Conservation (phyloP, 2,888 invertebrate species). For the Cryptops parisi region DNA sequence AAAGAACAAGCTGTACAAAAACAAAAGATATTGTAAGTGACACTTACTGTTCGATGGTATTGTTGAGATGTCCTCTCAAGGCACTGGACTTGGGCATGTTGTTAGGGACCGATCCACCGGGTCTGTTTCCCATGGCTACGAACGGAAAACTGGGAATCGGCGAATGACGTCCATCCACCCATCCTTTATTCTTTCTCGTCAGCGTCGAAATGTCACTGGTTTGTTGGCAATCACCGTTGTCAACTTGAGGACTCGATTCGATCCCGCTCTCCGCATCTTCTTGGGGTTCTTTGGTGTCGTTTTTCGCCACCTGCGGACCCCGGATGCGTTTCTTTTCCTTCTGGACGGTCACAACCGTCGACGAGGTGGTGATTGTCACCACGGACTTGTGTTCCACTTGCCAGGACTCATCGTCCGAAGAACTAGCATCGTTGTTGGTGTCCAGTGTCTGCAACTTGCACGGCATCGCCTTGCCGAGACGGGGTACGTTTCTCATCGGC, state of each 20-base stretch:
- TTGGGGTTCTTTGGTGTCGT: neutral
- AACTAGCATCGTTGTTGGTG: neutral
- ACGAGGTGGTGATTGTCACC: neutral
- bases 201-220: neutral
- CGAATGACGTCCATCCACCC: neutral
- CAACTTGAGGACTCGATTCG: neutral
- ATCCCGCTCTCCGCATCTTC: neutral
- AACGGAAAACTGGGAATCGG: neutral
- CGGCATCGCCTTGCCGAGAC: neutral
- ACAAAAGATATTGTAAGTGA: too few species aligned
- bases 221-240: neutral
- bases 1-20: too few species aligned
- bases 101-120: neutral
- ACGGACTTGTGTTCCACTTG: neutral
- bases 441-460: neutral
- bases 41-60: neutral
- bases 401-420: neutral
- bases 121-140: neutral
- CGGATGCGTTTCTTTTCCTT: too few species aligned
- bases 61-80: neutral
- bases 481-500: neutral
- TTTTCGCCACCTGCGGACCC: neutral
- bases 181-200: neutral
- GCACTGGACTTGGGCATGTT: neutral
- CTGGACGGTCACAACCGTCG: neutral